Evolutionary conservation across 2,888 invertebrate species (phyloP).

Genomic region (Phalera bucephala): DNA sequence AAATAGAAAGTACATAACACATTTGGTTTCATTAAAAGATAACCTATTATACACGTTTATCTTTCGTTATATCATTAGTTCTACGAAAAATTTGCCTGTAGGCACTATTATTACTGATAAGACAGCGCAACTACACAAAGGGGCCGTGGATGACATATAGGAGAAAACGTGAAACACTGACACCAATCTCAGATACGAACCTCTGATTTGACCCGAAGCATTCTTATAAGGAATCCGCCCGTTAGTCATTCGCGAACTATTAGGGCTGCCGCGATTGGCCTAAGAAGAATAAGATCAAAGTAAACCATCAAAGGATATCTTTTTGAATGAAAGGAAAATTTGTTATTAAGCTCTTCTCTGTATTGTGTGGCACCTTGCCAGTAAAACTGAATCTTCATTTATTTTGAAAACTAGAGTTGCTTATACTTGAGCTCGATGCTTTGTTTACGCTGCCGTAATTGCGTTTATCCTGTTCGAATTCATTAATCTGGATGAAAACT

Average conservation of each 20-base stretch:
- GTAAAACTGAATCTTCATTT: no score
- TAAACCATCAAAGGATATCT: no score
- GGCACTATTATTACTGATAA: slow-evolving; percentile 40
- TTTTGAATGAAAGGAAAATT: no score
- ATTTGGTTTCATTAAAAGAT: slow-evolving; percentile 42
- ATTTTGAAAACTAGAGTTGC: no score
- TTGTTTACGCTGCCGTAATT: no score
- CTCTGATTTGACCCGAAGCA: slow-evolving; percentile 69
- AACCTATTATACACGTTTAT: slow-evolving; percentile 23
- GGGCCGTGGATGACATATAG: slow-evolving; percentile 64
- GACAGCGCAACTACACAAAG: slow-evolving; percentile 41
- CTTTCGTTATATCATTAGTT: slow-evolving; percentile 19
- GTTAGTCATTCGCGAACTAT: slow-evolving; percentile 62
- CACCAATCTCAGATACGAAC: slow-evolving; percentile 72
- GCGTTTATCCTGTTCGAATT: no score
- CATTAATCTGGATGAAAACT: no score
- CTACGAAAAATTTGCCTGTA: slow-evolving; percentile 25
- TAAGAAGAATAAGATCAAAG: no score
- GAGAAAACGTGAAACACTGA: slow-evolving; percentile 74
- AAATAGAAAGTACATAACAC: slow-evolving; percentile 58
- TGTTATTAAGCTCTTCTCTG: no score
- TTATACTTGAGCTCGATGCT: no score
- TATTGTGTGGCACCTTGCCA: no score
- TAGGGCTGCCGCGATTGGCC: slow-evolving; percentile 47
- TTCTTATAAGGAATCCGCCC: slow-evolving; percentile 74